Evolutionary conservation across 2,888 invertebrate species (phyloP).

Genomic region (Drosophila ochracea): DNA sequence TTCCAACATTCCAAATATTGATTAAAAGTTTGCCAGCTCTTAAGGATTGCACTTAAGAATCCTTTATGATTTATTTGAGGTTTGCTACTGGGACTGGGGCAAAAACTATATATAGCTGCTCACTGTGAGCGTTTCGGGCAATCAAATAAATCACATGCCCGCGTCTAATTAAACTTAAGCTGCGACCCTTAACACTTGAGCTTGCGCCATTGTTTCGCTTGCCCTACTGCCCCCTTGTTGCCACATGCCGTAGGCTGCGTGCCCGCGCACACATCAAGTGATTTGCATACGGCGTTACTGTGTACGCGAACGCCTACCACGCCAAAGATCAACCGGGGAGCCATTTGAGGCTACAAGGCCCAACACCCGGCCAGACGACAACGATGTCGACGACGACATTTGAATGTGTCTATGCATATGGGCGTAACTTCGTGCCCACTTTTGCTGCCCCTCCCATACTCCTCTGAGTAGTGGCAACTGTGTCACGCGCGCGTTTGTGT

Average conservation of each 20-base stretch:
- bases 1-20: not conserved
- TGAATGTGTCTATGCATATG: constrained; percentile 72
- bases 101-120: constrained; percentile 25
- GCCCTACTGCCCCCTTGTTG: constrained; percentile 14
- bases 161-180: constrained; percentile 84
- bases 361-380: constrained; percentile 20
- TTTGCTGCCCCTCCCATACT: not conserved
- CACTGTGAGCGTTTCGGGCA: constrained; percentile 40
- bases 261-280: constrained; percentile 58
- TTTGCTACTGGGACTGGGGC: constrained; percentile 3
- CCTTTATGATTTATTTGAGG: constrained; percentile 10
- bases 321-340: constrained; percentile 79
- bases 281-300: constrained; percentile 73
- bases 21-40: not conserved
- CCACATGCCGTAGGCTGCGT: constrained; percentile 27
- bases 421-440: constrained; percentile 52
- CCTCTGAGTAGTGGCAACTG: constrained; percentile 62
- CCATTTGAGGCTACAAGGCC: constrained; percentile 48
- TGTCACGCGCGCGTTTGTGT: constrained; percentile 67
- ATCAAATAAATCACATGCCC: constrained; percentile 83
- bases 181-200: constrained; percentile 81
- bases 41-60: not conserved
- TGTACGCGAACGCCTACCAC: constrained; percentile 57
- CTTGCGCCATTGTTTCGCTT: constrained; percentile 53
- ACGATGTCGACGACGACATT: constrained; percentile 14